Percentiles rank a stretch among this genome's conserved stretches.
Conservation (phyloP, 2,888 invertebrate species). For the Rhaphigaster nebulosa region DNA sequence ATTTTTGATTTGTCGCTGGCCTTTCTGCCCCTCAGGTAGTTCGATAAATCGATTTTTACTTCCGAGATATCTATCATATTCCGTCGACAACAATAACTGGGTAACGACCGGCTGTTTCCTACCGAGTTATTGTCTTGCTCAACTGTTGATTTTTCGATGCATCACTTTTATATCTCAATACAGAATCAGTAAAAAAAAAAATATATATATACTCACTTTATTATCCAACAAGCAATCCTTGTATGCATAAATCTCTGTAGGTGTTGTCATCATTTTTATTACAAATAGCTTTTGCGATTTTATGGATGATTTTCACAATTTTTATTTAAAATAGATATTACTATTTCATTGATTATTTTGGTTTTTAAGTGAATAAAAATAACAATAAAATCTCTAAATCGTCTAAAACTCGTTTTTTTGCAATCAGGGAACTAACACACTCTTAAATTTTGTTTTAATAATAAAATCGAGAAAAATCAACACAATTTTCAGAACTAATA, state of each 20-base stretch:
- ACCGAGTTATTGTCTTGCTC: neutral
- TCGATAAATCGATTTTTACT: conserved; percentile 31
- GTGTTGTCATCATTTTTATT: neutral
- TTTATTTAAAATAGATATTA: no score
- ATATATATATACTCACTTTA: neutral
- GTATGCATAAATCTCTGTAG: neutral
- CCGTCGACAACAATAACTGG: neutral
- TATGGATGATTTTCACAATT: no score
- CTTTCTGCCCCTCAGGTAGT: conserved; percentile 5
- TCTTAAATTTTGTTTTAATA: no score
- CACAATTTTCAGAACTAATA: no score
- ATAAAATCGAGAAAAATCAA: no score
- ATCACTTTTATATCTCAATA: neutral
- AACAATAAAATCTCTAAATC: no score
- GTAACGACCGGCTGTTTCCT: neutral
- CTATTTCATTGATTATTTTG: no score
- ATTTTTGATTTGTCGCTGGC: conserved; percentile 13
- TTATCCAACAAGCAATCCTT: neutral
- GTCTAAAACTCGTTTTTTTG: no score
- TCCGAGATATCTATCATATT: conserved; percentile 6
- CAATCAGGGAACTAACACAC: no score
- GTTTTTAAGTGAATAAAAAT: no score
- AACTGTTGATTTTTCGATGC: neutral
- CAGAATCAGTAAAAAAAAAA: neutral
- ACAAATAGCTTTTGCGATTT: neutral